Evolutionary conservation across 2,797 vertebrate species (phyloP), one percentile per base, ranked within the genome.

Genomic region (Dermochelys coriacea): DNA sequence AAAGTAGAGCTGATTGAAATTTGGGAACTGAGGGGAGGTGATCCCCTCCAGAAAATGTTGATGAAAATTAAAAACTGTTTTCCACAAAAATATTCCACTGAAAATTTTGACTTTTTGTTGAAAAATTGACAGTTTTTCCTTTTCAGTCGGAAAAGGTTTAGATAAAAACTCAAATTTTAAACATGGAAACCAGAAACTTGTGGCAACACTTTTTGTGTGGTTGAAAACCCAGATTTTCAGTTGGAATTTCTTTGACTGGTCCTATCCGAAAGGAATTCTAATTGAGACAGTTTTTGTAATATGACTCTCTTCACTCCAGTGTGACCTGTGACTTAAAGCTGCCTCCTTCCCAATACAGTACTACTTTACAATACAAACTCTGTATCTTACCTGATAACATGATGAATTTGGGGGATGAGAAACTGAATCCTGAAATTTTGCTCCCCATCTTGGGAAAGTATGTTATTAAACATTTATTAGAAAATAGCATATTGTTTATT

Each of bases 51-150:
- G 74, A 85, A 94, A 94, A 94, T 19, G 89, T 47, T 80, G 31
- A 90, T 88, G 84, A 86, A 91, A 95, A 86, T 45, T 86, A 86
- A 91, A 86, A 68, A n/a, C 15, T 29, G 27, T 68, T 64, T 64
- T 64, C 61, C 34, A 64, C 34, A n/a, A 64, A n/a, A 64, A n/a
- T 5, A 8, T 18, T n/a, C 31, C 34, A 34, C 6, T 18, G 61
- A 16, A 64, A 64, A 34, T n/a, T 64, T 64, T 1, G 15, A 64
- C 15, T 64, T 64, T 61, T 61, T 31, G 31, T 61, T 61, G 59
- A 61, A 61, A 61, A 31, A 61, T 34, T n/a, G 8, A 19, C 16
- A 10, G 16, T n/a, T 68, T 68, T 68, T 18, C 61, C 18, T 68
- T 68, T n/a, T 68, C 34, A 37, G 34, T 68, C 9, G 7, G 61